Evolutionary conservation across 1,140 invertebrate genomes (phyloP).

Genomic region (Chrysomallon squamiferum): DNA sequence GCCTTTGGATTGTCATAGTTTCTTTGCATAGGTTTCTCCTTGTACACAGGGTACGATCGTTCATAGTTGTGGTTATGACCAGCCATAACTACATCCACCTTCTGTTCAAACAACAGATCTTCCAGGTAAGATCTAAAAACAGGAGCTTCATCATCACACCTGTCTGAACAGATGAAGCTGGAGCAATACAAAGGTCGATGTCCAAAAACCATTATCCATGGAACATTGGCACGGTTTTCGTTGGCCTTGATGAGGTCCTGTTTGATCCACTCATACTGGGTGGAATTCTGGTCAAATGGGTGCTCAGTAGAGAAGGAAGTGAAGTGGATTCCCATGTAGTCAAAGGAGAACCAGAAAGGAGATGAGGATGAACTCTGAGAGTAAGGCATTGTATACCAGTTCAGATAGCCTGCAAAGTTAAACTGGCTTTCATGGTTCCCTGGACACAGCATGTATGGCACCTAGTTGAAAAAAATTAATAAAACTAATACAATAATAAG

Average conservation of each 20-base stretch:
- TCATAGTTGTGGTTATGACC: constrained; percentile 96
- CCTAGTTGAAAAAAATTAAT: too few relatives aligned
- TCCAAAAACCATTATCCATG: constrained; percentile 93
- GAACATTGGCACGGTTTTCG: constrained; percentile 72
- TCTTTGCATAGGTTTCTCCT: constrained; percentile 10
- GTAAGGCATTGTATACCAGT: constrained; percentile 26
- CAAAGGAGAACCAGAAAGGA: constrained; percentile 29
- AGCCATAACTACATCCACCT: constrained; percentile 90
- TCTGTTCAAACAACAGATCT: constrained; percentile 81
- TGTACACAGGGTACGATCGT: constrained; percentile 87
- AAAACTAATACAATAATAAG: too few relatives aligned
- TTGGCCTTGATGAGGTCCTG: constrained; percentile 76
- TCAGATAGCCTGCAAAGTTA: constrained; percentile 41
- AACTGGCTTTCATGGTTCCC: constrained; percentile 58
- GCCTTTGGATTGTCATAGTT: constrained; percentile 82
- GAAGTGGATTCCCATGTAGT: constrained; percentile 28
- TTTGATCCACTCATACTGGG: constrained; percentile 77
- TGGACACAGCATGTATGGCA: constrained; percentile 57
- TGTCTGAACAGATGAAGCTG: constrained; percentile 71
- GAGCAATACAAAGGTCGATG: constrained; percentile 98
- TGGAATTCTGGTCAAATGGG: constrained; percentile 77
- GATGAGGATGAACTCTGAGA: constrained; percentile 14
- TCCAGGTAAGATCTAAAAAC: constrained; percentile 65
- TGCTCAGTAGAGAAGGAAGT: constrained; percentile 83
- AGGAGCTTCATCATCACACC: constrained; percentile 65